Base-by-base conservation (phyloP, 2,888 invertebrate genomes). In the Synergus gifuensis region DNA sequence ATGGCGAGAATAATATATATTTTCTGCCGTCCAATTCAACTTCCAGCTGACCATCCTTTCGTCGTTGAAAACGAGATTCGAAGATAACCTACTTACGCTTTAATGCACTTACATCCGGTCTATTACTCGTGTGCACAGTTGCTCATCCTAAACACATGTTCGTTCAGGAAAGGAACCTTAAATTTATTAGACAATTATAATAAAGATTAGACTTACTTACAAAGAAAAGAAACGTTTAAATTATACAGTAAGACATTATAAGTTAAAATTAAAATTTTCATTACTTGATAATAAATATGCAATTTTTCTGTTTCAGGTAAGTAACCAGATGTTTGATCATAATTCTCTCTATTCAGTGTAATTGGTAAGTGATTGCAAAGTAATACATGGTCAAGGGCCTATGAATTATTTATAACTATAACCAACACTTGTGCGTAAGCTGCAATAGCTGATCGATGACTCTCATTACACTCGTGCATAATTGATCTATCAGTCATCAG, bases 331-430 rank as follows among this genome's bases (percentile, higher is more conserved):
- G 36, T 54, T 54, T 54, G 36, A 36, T 3, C 22, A 16, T 73
- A 73, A 73, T 49, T 73, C n/a, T 36, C 11, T 67, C 14, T 40
- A 16, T 40, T 40, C 54, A n/a, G 73, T 36, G 36, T 73, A 54
- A 73, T 73, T 73, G 73, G 73, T 54, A 54, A 40, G 73, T 73
- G 54, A 54, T 73, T 54, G 49, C 36, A 73, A 73, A 73, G 36
- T 69, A 49, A 69, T 49, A 73, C n/a, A 12, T 54, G n/a, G 49
- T 49, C 28, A 73, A 54, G 36, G 36, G 9, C n/a, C n/a, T 54
- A 73, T 73, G 73, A 73, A 73, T 73, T 73, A 73, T 73, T 73
- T 73, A 73, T 73, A 49, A 36, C 44, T 54, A n/a, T 73, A 36
- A 36, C 16, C 54, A 54, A 40, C 16, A 28, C 49, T 49, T 69